These are phyloP conservation scores for Lepisosteus osseus DNA, from an alignment of 2,113 vertebrate genomes.

Conservation along the genomic window DNA sequence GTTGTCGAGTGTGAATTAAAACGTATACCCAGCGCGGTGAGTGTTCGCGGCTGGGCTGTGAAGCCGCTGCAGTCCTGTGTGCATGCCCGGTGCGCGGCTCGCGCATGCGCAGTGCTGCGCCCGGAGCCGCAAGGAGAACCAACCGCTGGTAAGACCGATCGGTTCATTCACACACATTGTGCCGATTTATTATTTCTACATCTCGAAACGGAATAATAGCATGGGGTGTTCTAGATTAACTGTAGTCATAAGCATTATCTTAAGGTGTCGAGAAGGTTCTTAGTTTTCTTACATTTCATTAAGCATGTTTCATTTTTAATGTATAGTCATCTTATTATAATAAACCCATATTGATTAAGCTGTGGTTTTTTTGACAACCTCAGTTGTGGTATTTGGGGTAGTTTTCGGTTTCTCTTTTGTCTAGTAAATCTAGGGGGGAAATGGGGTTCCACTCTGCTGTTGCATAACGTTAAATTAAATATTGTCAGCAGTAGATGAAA, in stretches of 20 bases:
- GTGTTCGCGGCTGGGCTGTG: constrained; percentile 34
- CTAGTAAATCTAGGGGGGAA: constrained; percentile 11
- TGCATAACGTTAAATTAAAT: constrained; percentile 28
- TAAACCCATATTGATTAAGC: too few relatives aligned
- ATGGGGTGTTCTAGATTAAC: background rate
- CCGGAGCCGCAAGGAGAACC: constrained; percentile 61
- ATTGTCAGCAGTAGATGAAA: constrained; percentile 32
- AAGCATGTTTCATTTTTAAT: background rate
- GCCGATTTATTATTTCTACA: background rate
- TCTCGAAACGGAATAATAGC: background rate
- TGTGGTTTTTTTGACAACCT: too few relatives aligned
- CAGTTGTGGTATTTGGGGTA: too few relatives aligned
- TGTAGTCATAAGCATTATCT: background rate
- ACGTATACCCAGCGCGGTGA: background rate
- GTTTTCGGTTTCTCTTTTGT: too few relatives aligned
- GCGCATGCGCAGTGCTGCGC: constrained; percentile 62
- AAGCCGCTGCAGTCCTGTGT: background rate
- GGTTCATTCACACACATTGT: constrained; percentile 38
- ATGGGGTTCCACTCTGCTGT: constrained; percentile 32
- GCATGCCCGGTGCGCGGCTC: background rate
- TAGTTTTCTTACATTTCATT: background rate
- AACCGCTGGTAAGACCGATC: constrained; percentile 70
- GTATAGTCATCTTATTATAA: background rate
- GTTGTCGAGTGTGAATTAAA: background rate
- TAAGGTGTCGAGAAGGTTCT: background rate